Percentiles rank a stretch among this genome's conserved stretches.
These are phyloP conservation scores for Propithecus deckenii DNA, from an alignment of 2,797 vertebrate species.

Conservation along the genomic window DNA sequence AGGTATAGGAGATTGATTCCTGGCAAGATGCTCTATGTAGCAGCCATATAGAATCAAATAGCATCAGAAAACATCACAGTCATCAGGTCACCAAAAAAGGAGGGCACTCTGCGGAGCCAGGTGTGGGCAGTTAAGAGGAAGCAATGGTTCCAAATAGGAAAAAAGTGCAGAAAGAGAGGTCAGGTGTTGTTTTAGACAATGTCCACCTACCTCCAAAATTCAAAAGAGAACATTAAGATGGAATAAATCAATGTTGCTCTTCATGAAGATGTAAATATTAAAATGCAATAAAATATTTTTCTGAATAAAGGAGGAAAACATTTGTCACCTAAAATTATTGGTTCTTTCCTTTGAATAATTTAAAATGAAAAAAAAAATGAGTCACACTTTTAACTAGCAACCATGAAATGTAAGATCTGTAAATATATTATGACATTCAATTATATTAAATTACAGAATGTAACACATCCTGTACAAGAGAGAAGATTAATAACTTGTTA, in stretches of 20 bases:
- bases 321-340: slow-evolving; percentile 9
- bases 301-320: not conserved
- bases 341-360: slow-evolving; percentile 36
- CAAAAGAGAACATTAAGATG: not conserved
- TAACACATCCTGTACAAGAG: not conserved
- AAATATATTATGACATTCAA: slow-evolving; percentile 38
- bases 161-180: not conserved
- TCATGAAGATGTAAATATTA: not conserved
- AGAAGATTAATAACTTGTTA: slow-evolving; percentile 46
- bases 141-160: not conserved
- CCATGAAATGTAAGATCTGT: not conserved
- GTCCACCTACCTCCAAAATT: not conserved
- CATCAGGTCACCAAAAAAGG: not conserved
- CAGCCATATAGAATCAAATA: not conserved
- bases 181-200: not conserved
- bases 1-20: not conserved
- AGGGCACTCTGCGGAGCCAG: not conserved
- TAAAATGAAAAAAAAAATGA: not conserved
- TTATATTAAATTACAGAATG: not conserved
- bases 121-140: not conserved
- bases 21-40: not conserved
- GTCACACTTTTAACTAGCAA: not conserved
- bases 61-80: not conserved
- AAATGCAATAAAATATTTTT: slow-evolving; percentile 9
- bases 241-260: not conserved